Conservation (phyloP, 2,113 vertebrate genomes). For the Tauraco erythrolophus region DNA sequence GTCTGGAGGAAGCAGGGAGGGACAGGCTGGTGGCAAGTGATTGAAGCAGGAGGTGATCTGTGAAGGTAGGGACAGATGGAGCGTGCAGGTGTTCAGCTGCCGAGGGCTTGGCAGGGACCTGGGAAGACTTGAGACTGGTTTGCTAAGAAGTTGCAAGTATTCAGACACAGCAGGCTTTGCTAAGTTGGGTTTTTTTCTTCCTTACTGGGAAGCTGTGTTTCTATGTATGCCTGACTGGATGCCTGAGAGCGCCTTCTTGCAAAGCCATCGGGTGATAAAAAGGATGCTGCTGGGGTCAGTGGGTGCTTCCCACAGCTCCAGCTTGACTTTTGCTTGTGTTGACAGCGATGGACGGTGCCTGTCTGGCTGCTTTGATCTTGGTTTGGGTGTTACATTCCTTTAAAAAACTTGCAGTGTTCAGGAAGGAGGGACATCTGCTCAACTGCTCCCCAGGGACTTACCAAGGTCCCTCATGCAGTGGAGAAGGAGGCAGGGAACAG, state of each 20-base stretch:
- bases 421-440: neutral
- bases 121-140: neutral
- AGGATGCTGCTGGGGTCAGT: neutral
- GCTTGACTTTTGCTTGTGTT: neutral
- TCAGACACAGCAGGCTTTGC: neutral
- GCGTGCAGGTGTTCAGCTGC: constrained; percentile 9
- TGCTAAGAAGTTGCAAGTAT: neutral
- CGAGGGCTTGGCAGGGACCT: neutral
- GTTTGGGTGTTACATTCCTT: neutral
- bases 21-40: neutral
- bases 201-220: neutral
- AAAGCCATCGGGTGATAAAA: neutral
- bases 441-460: rapidly evolving
- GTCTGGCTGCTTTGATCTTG: neutral
- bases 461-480: rapidly evolving
- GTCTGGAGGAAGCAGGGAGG: neutral
- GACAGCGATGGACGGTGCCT: neutral
- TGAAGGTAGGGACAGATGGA: constrained; percentile 40
- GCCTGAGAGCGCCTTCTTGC: neutral
- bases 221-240: neutral
- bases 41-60: neutral
- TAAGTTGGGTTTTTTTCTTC: rapidly evolving
- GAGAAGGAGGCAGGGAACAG: neutral
- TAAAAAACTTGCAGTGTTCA: neutral
- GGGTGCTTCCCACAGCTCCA: neutral